These are phyloP conservation scores for Nymphalis c-album DNA, from an alignment of 2,888 invertebrate genomes.

Conservation along the genomic window DNA sequence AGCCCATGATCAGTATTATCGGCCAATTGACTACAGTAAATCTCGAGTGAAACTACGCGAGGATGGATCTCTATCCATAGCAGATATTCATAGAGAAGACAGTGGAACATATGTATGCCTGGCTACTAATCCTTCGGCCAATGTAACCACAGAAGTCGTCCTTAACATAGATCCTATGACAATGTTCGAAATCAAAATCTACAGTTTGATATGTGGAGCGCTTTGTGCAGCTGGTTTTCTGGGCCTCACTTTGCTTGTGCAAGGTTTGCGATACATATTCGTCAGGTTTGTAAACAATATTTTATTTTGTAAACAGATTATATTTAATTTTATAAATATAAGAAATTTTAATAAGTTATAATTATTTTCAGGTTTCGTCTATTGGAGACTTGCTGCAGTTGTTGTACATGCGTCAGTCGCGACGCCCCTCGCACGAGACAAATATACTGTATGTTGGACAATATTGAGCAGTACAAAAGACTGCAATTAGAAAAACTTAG, in stretches of 20 bases:
- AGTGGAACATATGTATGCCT: conserved; percentile 93
- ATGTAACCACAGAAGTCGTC: conserved; percentile 87
- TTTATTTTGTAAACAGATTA: neutral
- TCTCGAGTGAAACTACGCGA: conserved; percentile 85
- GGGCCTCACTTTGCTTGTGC: conserved; percentile 88
- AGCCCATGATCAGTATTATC: conserved; percentile 80
- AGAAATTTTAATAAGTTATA: neutral
- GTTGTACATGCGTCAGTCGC: conserved; percentile 86
- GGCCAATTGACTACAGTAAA: conserved; percentile 69
- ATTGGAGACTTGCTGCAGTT: conserved; percentile 88
- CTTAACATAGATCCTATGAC: conserved; percentile 93
- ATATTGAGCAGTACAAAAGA: conserved; percentile 93
- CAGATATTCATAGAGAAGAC: conserved; percentile 87
- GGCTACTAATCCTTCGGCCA: conserved; percentile 91
- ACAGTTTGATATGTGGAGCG: conserved; percentile 91
- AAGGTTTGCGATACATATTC: conserved; percentile 86
- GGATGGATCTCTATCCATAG: conserved; percentile 90
- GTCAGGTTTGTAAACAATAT: conserved; percentile 81
- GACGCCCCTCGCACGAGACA: conserved; percentile 90
- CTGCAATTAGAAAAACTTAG: conserved; percentile 93
- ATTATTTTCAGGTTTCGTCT: conserved; percentile 84
- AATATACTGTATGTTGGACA: conserved; percentile 93
- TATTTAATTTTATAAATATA: neutral
- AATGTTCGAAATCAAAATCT: conserved; percentile 90
- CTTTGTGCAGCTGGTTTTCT: conserved; percentile 90